phyloP scores from a whole-genome alignment of 92 coral and sea anemone genomes.

The Epizoanthus rinbou region DNA sequence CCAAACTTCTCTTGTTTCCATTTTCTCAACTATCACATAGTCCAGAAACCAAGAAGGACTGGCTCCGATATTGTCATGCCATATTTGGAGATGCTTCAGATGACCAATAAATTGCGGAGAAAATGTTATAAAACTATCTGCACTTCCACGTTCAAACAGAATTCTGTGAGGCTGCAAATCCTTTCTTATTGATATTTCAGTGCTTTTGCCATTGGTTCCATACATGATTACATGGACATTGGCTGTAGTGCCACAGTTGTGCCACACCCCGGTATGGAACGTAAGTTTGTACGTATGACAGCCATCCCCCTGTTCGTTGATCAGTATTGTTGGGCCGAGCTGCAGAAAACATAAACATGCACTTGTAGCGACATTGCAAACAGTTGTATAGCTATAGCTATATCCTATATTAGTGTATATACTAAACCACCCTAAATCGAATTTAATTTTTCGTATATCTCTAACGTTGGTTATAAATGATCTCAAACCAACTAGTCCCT shows the following conservation, averaged over 20 bases:
- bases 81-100: conserved; percentile 23
- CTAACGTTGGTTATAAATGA: too few species aligned
- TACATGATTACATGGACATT: conserved; percentile 1
- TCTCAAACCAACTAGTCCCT: too few species aligned
- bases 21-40: conserved; percentile 29
- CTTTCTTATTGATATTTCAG: neutral
- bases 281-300: neutral
- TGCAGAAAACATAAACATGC: neutral
- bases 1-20: conserved; percentile 34
- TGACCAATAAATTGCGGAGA: conserved; percentile 24
- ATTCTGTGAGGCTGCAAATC: neutral
- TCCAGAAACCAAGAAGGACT: conserved; percentile 58
- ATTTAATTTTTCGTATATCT: too few species aligned
- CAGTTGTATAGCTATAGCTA: too few species aligned
- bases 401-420: too few species aligned
- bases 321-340: neutral
- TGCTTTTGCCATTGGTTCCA: neutral
- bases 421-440: too few species aligned
- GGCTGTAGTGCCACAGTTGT: neutral
- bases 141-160: conserved; percentile 46
- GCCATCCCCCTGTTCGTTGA: neutral
- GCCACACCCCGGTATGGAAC: neutral
- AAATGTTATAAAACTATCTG: conserved; percentile 36
- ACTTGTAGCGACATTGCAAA: too few species aligned
- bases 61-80: conserved; percentile 50